Percentiles rank a stretch among this genome's conserved stretches.
Evolutionary conservation across 2,113 vertebrate genomes (phyloP).

Genomic region (Eidolon helvum): DNA sequence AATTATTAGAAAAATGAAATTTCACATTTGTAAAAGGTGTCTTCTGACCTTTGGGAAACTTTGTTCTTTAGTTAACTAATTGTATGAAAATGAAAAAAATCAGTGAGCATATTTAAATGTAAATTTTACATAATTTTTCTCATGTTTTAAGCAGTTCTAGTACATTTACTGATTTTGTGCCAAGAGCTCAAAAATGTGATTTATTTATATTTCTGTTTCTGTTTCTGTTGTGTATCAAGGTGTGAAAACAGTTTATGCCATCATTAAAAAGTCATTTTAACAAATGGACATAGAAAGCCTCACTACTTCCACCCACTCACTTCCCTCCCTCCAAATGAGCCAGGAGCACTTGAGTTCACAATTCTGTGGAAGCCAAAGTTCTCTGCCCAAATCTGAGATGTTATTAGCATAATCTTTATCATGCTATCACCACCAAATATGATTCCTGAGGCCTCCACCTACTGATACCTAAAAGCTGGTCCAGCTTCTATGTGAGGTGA

Average conservation of each 20-base stretch:
- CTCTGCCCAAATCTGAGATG: background rate
- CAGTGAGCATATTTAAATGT: conserved; percentile 45
- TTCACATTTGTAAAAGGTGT: background rate
- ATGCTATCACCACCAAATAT: background rate
- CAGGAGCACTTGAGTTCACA: background rate
- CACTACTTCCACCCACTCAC: background rate
- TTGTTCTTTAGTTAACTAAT: conserved; percentile 48
- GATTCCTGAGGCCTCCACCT: background rate
- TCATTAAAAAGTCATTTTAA: conserved; percentile 70
- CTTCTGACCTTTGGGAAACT: conserved; percentile 26
- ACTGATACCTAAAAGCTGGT: too few relatives aligned
- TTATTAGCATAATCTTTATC: background rate
- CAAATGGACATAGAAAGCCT: conserved; percentile 39
- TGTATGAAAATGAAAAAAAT: conserved; percentile 56
- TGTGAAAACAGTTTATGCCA: conserved; percentile 38
- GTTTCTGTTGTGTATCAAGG: conserved; percentile 37
- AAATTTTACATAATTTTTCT: conserved; percentile 3
- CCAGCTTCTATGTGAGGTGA: background rate
- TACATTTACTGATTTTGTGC: background rate
- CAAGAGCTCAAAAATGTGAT: conserved; percentile 17
- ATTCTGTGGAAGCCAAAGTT: background rate
- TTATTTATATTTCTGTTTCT: conserved; percentile 48
- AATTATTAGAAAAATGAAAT: conserved; percentile 41
- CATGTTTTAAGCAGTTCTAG: background rate
- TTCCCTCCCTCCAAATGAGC: background rate